Evolutionary conservation across 2,888 invertebrate species (phyloP).

Genomic region (Diachrysia chrysitis): DNA sequence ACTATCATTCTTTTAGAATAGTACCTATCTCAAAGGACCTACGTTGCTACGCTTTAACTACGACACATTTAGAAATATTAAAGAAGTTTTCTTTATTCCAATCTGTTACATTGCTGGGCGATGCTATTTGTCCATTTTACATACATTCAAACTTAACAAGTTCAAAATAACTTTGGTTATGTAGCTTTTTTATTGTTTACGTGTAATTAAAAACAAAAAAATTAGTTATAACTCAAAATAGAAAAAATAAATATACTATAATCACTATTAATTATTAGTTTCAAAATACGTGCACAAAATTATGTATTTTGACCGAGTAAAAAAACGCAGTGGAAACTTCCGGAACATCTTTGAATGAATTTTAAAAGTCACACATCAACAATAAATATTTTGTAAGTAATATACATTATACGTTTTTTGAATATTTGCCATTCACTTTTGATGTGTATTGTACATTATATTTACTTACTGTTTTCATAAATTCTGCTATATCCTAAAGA

Average conservation of each 20-base stretch:
- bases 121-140: no score
- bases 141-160: no score
- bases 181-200: no score
- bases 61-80: no score
- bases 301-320: background rate
- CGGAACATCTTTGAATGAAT: background rate
- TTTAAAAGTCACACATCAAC: background rate
- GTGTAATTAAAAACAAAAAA: no score
- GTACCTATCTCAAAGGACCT: slow-evolving; percentile 16
- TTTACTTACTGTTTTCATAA: slow-evolving; percentile 10
- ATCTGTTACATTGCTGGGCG: no score
- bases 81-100: no score
- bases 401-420: background rate
- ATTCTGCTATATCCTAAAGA: background rate
- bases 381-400: background rate
- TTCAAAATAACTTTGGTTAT: no score
- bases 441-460: background rate
- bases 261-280: no score
- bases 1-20: slow-evolving; percentile 28
- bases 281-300: no score
- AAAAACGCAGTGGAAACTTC: background rate
- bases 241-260: no score
- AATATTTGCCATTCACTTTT: background rate
- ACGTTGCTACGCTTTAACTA: background rate
- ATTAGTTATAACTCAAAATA: no score